Evolutionary conservation across 2,797 vertebrate genomes (phyloP).

Genomic region (Hirundo rustica): DNA sequence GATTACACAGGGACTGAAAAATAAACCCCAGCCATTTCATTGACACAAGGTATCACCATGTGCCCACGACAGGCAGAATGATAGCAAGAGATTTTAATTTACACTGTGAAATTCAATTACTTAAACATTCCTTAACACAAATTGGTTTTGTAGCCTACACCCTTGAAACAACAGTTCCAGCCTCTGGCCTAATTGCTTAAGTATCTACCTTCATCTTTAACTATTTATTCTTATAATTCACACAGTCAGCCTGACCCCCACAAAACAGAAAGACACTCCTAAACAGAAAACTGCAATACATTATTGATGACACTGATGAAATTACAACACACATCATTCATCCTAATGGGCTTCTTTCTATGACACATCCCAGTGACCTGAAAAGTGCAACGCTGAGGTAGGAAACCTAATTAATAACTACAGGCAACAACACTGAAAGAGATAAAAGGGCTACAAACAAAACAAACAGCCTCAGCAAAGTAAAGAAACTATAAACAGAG

Average conservation of each 20-base stretch:
- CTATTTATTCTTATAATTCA: constrained; percentile 63
- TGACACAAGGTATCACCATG: background rate
- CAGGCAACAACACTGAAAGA: constrained; percentile 22
- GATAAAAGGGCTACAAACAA: constrained; percentile 32
- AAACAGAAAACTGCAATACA: constrained; percentile 55
- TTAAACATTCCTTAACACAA: constrained; percentile 65
- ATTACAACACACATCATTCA: constrained; percentile 73
- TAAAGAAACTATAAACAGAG: background rate
- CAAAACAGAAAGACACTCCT: constrained; percentile 50
- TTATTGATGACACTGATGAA: constrained; percentile 74
- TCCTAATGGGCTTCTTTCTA: constrained; percentile 66
- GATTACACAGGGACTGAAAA: background rate
- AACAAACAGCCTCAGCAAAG: constrained; percentile 27
- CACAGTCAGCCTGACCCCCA: constrained; percentile 26
- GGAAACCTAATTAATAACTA: constrained; percentile 67
- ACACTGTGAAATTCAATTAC: constrained; percentile 55
- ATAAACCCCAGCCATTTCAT: background rate
- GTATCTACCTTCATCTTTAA: constrained; percentile 55
- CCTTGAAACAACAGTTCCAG: constrained; percentile 59
- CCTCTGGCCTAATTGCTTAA: constrained; percentile 49
- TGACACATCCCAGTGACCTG: constrained; percentile 57
- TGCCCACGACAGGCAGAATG: background rate
- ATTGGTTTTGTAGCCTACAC: constrained; percentile 44
- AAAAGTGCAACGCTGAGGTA: constrained; percentile 30
- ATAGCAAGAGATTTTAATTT: background rate